Evolutionary conservation across 2,888 invertebrate species (phyloP), one percentile per base, ranked within the genome.

Genomic region (Dexiosoma caninum): DNA sequence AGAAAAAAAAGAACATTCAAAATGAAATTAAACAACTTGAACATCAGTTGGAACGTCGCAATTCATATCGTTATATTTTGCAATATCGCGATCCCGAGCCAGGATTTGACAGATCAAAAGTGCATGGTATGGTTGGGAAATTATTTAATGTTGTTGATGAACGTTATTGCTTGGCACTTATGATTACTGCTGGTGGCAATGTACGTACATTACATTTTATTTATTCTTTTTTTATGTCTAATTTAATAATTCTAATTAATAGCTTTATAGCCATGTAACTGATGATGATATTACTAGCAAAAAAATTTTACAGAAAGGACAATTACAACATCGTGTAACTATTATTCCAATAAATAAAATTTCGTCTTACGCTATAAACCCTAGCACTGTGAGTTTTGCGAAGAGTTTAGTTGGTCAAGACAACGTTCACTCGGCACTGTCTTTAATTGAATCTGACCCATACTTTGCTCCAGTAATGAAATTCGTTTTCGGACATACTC

Each of bases 321-420:
- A 95, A 83, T 91, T 99, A 77, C 94, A 94, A 88, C 91, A 93
- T 16, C 93, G 98, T 75, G 94, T 95, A 67, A 98, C 97, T 70
- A 93, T 98, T 87, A 95, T 98, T 78, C 98, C 98, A 21, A 92
- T 98, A 83, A 97, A 97, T 91, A 96, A 96, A 92, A 96, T 98
- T 84, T 89, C 91, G 30, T 93, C 93, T 0, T 89, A 91, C 81
- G 88, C 91, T 76, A 93, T 98, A 82, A 93, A 94, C 84, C 85
- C 88, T 0, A 87, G 90, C 30, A 92, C 92, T 0, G 89, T 97
- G 9, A 89, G 91, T 35, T 89, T 91, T 27, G 98, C 98, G 3
- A 93, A 96, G 89, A 90, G 92, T 23, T 89, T 96, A 84, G 95
- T 94, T 85, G 98, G 98, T 0, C 90, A 92, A 8, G 94, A 95